phyloP scores from a whole-genome alignment of 2,113 vertebrate genomes.

The Pelvicachromis taeniatus region DNA sequence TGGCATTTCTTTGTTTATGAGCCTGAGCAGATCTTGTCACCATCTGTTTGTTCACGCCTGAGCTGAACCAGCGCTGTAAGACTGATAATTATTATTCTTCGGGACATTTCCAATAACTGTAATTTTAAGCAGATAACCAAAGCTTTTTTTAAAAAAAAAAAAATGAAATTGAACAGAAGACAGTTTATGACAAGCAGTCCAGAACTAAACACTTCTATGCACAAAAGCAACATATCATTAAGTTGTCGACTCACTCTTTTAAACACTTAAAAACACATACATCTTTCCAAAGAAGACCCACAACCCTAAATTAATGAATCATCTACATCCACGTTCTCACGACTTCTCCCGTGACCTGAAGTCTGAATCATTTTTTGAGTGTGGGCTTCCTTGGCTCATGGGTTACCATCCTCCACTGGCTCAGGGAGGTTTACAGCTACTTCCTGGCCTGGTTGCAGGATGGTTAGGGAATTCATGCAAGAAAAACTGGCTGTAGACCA shows the following conservation, averaged over 20 bases:
- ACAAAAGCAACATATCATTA: neutral
- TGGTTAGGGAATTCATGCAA: conserved; percentile 2
- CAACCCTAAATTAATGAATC: neutral
- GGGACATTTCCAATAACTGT: neutral
- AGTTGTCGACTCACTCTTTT: neutral
- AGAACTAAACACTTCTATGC: neutral
- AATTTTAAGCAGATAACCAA: neutral
- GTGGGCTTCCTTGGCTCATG: conserved; percentile 4
- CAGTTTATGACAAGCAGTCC: neutral
- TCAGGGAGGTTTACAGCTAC: conserved; percentile 23
- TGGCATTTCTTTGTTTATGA: conserved; percentile 23
- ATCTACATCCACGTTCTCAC: neutral
- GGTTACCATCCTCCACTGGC: conserved; percentile 22
- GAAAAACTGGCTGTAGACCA: conserved; percentile 39
- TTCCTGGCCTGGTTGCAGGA: conserved; percentile 7
- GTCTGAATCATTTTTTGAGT: neutral
- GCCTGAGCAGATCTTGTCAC: conserved; percentile 1
- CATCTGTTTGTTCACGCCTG: conserved; percentile 26
- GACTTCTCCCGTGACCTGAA: conserved; percentile 61
- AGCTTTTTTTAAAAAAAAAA: neutral
- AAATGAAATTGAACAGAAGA: neutral
- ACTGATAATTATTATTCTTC: neutral
- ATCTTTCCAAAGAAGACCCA: neutral
- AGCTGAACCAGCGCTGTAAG: neutral
- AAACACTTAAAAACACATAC: neutral